phyloP scores from a whole-genome alignment of 2,888 invertebrate species.

The Pherbina coryleti region DNA sequence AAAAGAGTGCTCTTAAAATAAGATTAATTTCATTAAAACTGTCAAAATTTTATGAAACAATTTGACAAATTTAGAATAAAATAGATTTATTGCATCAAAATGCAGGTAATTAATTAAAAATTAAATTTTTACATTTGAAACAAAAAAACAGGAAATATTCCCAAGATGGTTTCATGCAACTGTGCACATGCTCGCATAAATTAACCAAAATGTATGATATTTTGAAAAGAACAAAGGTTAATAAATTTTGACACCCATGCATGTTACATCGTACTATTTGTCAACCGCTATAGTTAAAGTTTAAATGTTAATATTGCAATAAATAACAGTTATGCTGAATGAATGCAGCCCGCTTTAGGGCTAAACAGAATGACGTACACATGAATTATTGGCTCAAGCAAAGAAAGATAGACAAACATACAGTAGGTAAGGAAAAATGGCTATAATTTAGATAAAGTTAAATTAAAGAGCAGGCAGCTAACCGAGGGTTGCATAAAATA shows the following conservation, averaged over 20 bases:
- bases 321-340: slow-evolving; percentile 10
- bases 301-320: slow-evolving; percentile 8
- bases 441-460: neutral
- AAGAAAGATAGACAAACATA: neutral
- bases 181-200: neutral
- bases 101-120: slow-evolving; percentile 1
- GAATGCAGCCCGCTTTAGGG: too few species aligned
- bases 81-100: neutral
- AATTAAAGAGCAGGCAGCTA: neutral
- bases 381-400: slow-evolving; percentile 10
- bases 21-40: too few species aligned
- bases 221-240: neutral
- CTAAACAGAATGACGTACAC: neutral
- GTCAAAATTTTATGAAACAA: too few species aligned
- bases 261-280: slow-evolving; percentile 29
- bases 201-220: slow-evolving; percentile 1
- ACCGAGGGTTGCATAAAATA: neutral
- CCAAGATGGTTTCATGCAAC: neutral
- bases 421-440: neutral
- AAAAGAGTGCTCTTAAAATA: too few species aligned
- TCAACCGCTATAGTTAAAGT: slow-evolving; percentile 17
- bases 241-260: slow-evolving; percentile 28
- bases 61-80: neutral
- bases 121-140: neutral
- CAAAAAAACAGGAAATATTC: neutral